phyloP scores from a whole-genome alignment of 2,113 vertebrate species.

The Electrona antarctica region DNA sequence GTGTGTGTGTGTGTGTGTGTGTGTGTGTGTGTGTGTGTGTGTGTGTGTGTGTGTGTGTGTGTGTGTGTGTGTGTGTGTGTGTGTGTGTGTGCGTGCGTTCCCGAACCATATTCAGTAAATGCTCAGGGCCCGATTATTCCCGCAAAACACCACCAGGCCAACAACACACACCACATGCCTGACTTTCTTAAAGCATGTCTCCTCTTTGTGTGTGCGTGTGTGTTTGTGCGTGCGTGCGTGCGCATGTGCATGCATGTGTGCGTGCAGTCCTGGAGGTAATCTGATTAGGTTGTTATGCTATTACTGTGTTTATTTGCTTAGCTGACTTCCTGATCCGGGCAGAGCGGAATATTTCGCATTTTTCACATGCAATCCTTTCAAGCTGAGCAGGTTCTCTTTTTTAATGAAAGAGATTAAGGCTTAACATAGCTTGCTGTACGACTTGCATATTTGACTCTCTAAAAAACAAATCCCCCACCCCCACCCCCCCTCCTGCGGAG shows the following conservation, averaged over 20 bases:
- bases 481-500: neutral
- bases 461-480: too few species aligned
- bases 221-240: too few species aligned
- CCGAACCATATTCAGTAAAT: constrained; percentile 14
- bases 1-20: too few species aligned
- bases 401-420: constrained; percentile 38
- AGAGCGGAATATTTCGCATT: constrained; percentile 32
- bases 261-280: constrained; percentile 15
- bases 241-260: too few species aligned
- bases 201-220: neutral
- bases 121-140: constrained; percentile 21
- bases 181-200: constrained; percentile 2
- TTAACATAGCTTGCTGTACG: neutral
- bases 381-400: constrained; percentile 32
- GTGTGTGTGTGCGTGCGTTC: too few species aligned
- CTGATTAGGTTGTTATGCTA: constrained; percentile 53
- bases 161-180: too few species aligned
- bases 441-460: neutral
- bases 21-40: too few species aligned
- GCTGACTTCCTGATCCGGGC: constrained; percentile 39
- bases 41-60: too few species aligned
- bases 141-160: constrained; percentile 8
- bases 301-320: constrained; percentile 54
- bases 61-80: too few species aligned
- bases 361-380: constrained; percentile 34